Evolutionary conservation across 1,140 invertebrate species (phyloP), one percentile per base, ranked within the genome.

Genomic region (Cotesia glomerata): DNA sequence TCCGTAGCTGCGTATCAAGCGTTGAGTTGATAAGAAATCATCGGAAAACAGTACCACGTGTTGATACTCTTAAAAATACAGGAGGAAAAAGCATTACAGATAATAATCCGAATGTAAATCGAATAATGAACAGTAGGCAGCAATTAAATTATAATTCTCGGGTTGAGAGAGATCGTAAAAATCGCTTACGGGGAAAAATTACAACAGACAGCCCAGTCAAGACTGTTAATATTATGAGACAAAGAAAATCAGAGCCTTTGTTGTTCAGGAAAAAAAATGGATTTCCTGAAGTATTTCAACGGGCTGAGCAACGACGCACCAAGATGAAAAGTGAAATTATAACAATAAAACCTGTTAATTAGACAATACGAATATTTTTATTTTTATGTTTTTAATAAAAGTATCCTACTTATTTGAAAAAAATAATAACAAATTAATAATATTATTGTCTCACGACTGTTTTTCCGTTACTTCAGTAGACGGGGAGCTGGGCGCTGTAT

Each of bases 1-100:
- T 85, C 5, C 78, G 77, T n/a, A 84, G 77, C 65, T 85, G 83
- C 26, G 79, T 74, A 62, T 81, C 83, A 66, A 84, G 72, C n/a
- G 81, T 74, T 13, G 76, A 83, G 67, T 78, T 85, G 67, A 79
- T 77, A 32, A 79, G 78, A 72, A 83, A 76, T 65, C 74, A 81
- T 14, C 71, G 72, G 45, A 80, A 77, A 32, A 73, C 51, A 35
- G 11, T 13, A n/a, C 3, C 3, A n/a, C 18, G 4, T 13, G 13
- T 16, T 14, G 18, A 9, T 66, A 13, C 63, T 11, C 52, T 34
- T 35, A 8, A 39, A 67, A 54, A 39, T 13, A 0, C 34, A 52
- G 18, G 45, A 16, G 2, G 59, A 39, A 45, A 65, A 8, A 45
- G 39, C 39, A 45, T 2, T 13, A 1, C 52, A 69, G 16, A n/a